Conservation (phyloP, 2,888 invertebrate genomes). For the Hofmannophila pseudospretella region DNA sequence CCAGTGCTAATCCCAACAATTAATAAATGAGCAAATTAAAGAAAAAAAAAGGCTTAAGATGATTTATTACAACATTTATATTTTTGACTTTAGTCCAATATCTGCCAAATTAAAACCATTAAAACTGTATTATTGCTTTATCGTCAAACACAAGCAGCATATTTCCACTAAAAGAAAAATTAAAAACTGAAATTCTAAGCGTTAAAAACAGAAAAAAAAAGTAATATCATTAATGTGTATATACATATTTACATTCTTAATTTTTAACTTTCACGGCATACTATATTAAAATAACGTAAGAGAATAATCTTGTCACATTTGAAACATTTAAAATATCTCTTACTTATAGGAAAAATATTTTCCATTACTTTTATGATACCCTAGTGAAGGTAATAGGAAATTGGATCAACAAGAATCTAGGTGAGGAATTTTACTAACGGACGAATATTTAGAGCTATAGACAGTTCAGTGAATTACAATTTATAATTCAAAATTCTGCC, state of each 20-base stretch:
- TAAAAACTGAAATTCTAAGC: conserved; percentile 32
- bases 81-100: conserved; percentile 9
- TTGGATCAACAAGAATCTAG: conserved; percentile 34
- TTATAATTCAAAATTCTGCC: not conserved
- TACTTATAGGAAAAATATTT: conserved; percentile 22
- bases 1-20: conserved; percentile 24
- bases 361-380: conserved; percentile 9
- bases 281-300: conserved; percentile 48
- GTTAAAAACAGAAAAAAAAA: conserved; percentile 45
- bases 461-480: conserved; percentile 38
- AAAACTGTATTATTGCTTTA: conserved; percentile 4
- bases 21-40: conserved; percentile 27
- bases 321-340: conserved; percentile 29
- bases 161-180: conserved; percentile 23
- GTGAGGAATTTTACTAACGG: conserved; percentile 45
- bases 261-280: conserved; percentile 33
- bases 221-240: conserved; percentile 68
- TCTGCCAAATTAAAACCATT: not conserved
- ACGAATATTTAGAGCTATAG: conserved; percentile 52
- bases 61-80: conserved; percentile 3
- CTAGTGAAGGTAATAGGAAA: conserved; percentile 29
- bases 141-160: not conserved
- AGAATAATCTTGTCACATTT: conserved; percentile 39
- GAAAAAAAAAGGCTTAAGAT: not conserved
- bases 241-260: conserved; percentile 74